Conservation (phyloP, 2,888 invertebrate species). For the Coremacera marginata region DNA sequence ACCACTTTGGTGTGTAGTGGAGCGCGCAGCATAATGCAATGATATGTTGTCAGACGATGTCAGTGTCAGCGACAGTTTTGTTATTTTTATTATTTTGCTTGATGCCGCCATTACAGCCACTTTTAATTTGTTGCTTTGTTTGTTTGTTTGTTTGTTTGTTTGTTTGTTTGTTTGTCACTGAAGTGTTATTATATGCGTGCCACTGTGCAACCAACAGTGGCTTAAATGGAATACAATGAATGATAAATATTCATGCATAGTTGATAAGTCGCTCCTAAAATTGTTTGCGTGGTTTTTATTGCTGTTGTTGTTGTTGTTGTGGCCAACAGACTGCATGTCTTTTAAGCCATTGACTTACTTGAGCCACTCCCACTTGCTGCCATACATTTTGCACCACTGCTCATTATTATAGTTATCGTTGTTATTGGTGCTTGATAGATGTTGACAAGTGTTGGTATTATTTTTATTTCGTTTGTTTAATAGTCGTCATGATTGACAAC, state of each 20-base stretch:
- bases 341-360: neutral
- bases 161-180: neutral
- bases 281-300: neutral
- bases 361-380: neutral
- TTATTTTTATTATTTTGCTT: neutral
- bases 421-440: neutral
- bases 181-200: neutral
- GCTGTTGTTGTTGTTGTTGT: neutral
- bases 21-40: neutral
- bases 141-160: neutral
- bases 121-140: slow-evolving; percentile 6
- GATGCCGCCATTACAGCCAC: neutral
- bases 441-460: neutral
- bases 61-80: neutral
- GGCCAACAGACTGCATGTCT: too few relatives aligned
- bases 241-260: neutral
- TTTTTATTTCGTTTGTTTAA: neutral
- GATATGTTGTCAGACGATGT: neutral
- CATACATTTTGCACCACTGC: neutral
- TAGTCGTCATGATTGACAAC: neutral
- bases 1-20: slow-evolving; percentile 18
- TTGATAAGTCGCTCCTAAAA: neutral
- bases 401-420: neutral
- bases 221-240: too few relatives aligned
- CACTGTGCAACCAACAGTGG: neutral